Percentiles rank a stretch among this genome's conserved stretches.
Conservation (phyloP, 2,797 vertebrate genomes). For the Champsocephalus gunnari region DNA sequence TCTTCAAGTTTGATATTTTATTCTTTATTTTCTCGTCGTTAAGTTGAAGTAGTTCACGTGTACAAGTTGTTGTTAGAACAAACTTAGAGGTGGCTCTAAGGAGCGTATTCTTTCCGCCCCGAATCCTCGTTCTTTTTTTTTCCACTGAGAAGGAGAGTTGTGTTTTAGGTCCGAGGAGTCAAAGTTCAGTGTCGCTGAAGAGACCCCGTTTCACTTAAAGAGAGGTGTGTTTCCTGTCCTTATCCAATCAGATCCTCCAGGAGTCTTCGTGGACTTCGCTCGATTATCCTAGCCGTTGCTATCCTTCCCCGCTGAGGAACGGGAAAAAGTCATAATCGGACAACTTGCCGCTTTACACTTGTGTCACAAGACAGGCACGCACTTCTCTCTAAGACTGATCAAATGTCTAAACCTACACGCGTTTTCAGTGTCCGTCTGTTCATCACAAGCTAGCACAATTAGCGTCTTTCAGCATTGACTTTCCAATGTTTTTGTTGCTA, state of each 20-base stretch:
- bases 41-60: slow-evolving; percentile 65
- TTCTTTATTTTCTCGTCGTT: slow-evolving; percentile 25
- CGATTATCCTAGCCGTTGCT: slow-evolving; percentile 9
- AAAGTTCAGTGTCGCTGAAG: slow-evolving; percentile 50
- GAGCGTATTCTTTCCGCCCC: slow-evolving; percentile 58
- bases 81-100: slow-evolving; percentile 82
- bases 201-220: slow-evolving; percentile 46
- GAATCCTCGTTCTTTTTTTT: slow-evolving; percentile 32
- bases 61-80: slow-evolving; percentile 62
- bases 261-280: slow-evolving; percentile 12
- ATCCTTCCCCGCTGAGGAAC: slow-evolving; percentile 45
- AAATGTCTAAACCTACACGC: slow-evolving; percentile 36
- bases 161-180: slow-evolving; percentile 49
- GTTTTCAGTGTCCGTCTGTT: slow-evolving; percentile 4
- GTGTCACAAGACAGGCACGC: neutral
- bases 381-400: slow-evolving; percentile 9
- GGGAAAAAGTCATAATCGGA: slow-evolving; percentile 19
- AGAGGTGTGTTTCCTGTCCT: slow-evolving; percentile 29
- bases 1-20: slow-evolving; percentile 68
- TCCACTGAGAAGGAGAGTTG: slow-evolving; percentile 71
- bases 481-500: slow-evolving; percentile 19
- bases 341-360: slow-evolving; percentile 35
- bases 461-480: slow-evolving; percentile 15
- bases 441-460: slow-evolving; percentile 17
- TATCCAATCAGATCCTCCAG: slow-evolving; percentile 24